Evolutionary conservation across 2,113 vertebrate species (phyloP).

Genomic region (Rostratula benghalensis): DNA sequence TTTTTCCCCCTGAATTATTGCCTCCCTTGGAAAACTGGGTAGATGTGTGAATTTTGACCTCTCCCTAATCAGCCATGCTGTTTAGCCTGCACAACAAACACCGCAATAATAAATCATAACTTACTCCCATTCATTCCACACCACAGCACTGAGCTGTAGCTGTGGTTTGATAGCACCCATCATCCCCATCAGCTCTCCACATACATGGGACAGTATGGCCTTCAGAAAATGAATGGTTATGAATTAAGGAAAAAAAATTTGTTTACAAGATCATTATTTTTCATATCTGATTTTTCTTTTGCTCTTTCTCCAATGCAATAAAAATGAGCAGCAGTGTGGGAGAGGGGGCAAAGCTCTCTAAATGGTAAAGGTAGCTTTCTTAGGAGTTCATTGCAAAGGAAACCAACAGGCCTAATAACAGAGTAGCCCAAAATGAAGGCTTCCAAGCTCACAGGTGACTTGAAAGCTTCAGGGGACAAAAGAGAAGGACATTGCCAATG

Average conservation of each 20-base stretch:
- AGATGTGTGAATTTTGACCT: not conserved
- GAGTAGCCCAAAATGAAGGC: not conserved
- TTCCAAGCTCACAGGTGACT: not conserved
- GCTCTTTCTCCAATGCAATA: not conserved
- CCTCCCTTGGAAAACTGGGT: not conserved
- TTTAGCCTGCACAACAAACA: not conserved
- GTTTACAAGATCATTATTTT: not conserved
- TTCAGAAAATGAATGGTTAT: not conserved
- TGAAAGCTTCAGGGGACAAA: not conserved
- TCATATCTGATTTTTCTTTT: not conserved
- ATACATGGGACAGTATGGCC: accelerated
- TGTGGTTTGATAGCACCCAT: not conserved
- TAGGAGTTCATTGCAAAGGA: not conserved
- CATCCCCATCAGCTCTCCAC: not conserved
- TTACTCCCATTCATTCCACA: not conserved
- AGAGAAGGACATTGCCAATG: not conserved
- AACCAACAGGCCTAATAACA: not conserved
- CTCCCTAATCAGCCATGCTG: not conserved
- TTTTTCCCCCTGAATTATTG: not conserved
- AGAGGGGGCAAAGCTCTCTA: not conserved
- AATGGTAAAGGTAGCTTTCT: not conserved
- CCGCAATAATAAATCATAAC: not conserved
- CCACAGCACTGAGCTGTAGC: not conserved
- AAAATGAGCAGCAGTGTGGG: not conserved
- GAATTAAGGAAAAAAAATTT: accelerated